phyloP scores from a whole-genome alignment of 2,888 invertebrate species.

The Agonopterix subpropinquella region DNA sequence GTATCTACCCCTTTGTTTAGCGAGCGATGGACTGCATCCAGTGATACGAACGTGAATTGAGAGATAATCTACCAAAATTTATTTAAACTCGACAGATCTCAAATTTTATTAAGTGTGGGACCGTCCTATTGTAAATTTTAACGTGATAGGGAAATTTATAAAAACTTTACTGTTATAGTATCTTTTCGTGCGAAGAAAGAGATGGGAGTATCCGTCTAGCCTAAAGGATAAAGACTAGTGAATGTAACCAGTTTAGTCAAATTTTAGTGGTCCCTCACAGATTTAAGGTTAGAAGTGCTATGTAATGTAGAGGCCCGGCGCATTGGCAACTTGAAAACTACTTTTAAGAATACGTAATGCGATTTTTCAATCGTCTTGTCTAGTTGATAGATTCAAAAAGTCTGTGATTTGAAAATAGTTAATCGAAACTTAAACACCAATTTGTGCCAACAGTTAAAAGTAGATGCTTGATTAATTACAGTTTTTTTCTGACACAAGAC shows the following conservation, averaged over 20 bases:
- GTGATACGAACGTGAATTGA: constrained; percentile 60
- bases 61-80: constrained; percentile 44
- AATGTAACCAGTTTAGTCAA: constrained; percentile 59
- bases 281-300: constrained; percentile 41
- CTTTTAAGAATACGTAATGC: constrained; percentile 7
- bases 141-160: constrained; percentile 56
- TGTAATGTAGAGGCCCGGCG: constrained; percentile 39
- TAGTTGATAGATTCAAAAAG: constrained; percentile 24
- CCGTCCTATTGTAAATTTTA: constrained; percentile 69
- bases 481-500: constrained; percentile 15
- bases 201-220: constrained; percentile 51
- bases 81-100: constrained; percentile 60
- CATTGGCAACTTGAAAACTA: constrained; percentile 48
- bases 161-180: constrained; percentile 19
- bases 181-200: constrained; percentile 30
- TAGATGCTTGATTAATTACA: constrained; percentile 20
- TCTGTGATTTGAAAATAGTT: constrained; percentile 44
- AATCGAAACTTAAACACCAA: constrained; percentile 42
- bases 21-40: constrained; percentile 35
- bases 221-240: constrained; percentile 45
- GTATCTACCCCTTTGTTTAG: constrained; percentile 6
- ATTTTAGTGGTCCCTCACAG: constrained; percentile 53
- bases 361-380: constrained; percentile 20
- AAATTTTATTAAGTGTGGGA: constrained; percentile 65
- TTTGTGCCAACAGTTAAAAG: constrained; percentile 51